These are phyloP conservation scores for Scaptomyza parva DNA, from an alignment of 2,888 invertebrate genomes.

Conservation along the genomic window DNA sequence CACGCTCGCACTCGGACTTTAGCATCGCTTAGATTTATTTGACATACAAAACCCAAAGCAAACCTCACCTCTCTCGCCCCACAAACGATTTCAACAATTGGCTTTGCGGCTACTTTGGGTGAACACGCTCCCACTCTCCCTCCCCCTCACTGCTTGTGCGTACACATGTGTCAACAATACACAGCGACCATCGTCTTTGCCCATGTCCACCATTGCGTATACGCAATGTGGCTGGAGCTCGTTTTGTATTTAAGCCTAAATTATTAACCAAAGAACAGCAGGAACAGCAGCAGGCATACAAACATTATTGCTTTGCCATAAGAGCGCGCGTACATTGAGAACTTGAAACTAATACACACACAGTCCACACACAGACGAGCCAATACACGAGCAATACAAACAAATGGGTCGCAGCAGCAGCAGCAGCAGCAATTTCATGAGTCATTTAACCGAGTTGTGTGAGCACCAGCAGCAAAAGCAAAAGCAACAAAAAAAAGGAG, in stretches of 20 bases:
- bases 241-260: constrained; percentile 77
- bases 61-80: constrained; percentile 14
- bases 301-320: constrained; percentile 76
- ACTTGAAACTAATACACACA: constrained; percentile 71
- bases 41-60: constrained; percentile 22
- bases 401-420: constrained; percentile 69
- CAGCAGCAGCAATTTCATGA: constrained; percentile 72
- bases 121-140: constrained; percentile 25
- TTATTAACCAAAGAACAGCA: constrained; percentile 66
- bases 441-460: constrained; percentile 76
- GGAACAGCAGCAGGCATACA: constrained; percentile 51
- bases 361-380: constrained; percentile 10
- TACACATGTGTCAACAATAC: constrained; percentile 68
- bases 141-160: constrained; percentile 6
- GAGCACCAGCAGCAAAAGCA: constrained; percentile 31
- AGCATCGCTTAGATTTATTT: constrained; percentile 71
- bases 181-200: background rate
- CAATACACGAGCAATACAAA: constrained; percentile 43
- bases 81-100: constrained; percentile 66
- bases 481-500: too few relatives aligned
- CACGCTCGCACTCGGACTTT: constrained; percentile 65
- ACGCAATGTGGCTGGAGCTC: constrained; percentile 60
- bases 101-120: constrained; percentile 75
- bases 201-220: constrained; percentile 66
- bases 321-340: constrained; percentile 61